Evolutionary conservation across 2,888 invertebrate species (phyloP), one percentile per base, ranked within the genome.

Genomic region (Nemotelus pantherinus): DNA sequence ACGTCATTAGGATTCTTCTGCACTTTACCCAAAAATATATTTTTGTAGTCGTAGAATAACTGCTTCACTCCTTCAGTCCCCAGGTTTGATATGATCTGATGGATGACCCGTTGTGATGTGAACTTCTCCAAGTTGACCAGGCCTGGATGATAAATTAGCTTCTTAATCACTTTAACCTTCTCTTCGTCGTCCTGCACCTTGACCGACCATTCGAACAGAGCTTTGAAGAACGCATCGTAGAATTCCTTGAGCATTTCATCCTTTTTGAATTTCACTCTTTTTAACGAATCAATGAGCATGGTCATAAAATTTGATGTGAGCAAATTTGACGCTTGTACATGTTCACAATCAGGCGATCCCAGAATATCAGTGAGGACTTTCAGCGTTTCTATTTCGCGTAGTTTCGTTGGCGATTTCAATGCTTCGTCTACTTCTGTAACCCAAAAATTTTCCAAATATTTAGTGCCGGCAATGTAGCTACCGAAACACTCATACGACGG

Each of bases 61-160:
- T 90, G 90, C 82, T 91, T 91, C 0, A 93, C 89, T 5, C 92
- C 91, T 70, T 89, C 89, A 5, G 85, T 86, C 78, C 90, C 89
- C 78, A 94, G 87, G 84, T 89, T 90, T 1, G 88, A 87, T n/a
- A 90, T 90, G 7, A 93, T 88, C 74, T 90, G 89, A 83, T 92
- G 92, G 0, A 93, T 86, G 65, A 93, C 84, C 82, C 90, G 91
- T 10, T 90, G 90, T 9, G 91, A 90, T 41, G 93, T 93, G 48
- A 91, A 90, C 86, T 93, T 93, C 82, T 93, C 93, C 80, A 94
- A 92, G 85, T 92, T 91, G 79, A 94, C 90, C 82, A 91, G 91
- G 3, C 94, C 93, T 0, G 93, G 93, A 83, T 90, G 88, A 64
- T 93, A 89, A 7, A 93, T 87, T 1, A 94, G 84, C 82, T 90